Evolutionary conservation across 2,888 invertebrate genomes (phyloP), one percentile per base, ranked within the genome.

Genomic region (Nomada flava): DNA sequence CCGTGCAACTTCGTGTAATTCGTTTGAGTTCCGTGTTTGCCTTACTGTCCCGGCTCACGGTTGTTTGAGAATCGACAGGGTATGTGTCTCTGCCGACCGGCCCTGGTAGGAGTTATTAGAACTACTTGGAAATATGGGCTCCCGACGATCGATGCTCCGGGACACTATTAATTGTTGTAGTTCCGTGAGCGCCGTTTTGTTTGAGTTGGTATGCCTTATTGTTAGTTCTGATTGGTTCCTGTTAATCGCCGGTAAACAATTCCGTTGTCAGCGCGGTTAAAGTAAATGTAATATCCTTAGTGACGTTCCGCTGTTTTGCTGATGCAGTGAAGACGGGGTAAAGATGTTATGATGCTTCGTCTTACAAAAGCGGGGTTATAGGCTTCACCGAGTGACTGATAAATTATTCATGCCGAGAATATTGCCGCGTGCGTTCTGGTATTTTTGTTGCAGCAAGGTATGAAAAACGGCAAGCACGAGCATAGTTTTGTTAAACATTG

Each of bases 11-110:
- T 72, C 20, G 50, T 29, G 72, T 68, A 55, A 80, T 63, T 80
- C 72, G 72, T 72, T 80, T 68, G 71, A 68, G 81, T 68, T 68
- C 47, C 1, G 10, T 73, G 82, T 76, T 82, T 82, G 76, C 68
- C 44, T 57, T 83, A 47, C 55, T 57, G 68, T 63, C 23, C 47
- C 75, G 72, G 36, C 18, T 11, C 11, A 26, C 42, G 44, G 18
- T 18, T 68, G 80, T 72, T 68, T 65, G 78, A 78, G 59, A 20
- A 79, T 64, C 69, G 79, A 57, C 78, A 50, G 52, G 5, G 44
- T 79, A 47, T 26, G 63, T 70, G 44, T 52, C 29, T 42, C 67
- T 20, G 47, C 29, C 36, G 60, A 60, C 52, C 29, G 9, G 15
- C 47, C 50, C 42, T 53, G 42, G 47, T 26, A 20, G 11, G 20